Base-by-base conservation (phyloP, 1,140 invertebrate species). In the Melanaphis sacchari region DNA sequence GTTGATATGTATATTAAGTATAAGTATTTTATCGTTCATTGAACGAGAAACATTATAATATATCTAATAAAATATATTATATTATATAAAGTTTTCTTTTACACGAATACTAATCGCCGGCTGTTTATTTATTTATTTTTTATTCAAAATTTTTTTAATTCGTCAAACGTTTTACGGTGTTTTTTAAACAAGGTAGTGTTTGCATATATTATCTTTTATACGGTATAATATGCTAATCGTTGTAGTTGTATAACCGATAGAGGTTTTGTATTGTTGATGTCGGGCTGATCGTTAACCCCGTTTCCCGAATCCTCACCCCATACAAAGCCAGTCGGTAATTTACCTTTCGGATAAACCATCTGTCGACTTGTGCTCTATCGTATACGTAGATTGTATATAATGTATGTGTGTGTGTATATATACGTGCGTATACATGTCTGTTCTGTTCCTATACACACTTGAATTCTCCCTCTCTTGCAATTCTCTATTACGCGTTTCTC, bases 321-420 rank as follows among this genome's bases (percentile, higher is more conserved):
- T 81, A 92, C 76, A 92, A 92, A 38, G 59, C 43, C 90, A 40
- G 91, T 66, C 91, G 66, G 91, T 82, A 85, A 93, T 93, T 93
- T 93, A 93, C 91, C 91, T 93, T 93, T 93, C 81, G 91, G 91
- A 93, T 93, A 93, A 54, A 85, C 91, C 91, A 93, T 93, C 91
- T 93, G 91, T 93, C 91, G 91, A 93, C 91, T 93, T 54, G 91
- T 84, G 81, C 91, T 38, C 46, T 21, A 52, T 92, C 91, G 46
- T 38, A 31, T 89, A 52, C 36, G 40, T 82, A 38, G 59, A 76
- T n/a, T 21, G 38, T 84, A 26, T 40, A 82, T 82, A 38, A 40
- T 49, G 46, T 49, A 49, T 46, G 26, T 41, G 21, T 49, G 31
- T 7, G 41, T n/a, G 84, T 46, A 15, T n/a, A 31, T 87, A 40